Evolutionary conservation across 2,888 invertebrate genomes (phyloP).

Genomic region (Pseudococcus viburni): DNA sequence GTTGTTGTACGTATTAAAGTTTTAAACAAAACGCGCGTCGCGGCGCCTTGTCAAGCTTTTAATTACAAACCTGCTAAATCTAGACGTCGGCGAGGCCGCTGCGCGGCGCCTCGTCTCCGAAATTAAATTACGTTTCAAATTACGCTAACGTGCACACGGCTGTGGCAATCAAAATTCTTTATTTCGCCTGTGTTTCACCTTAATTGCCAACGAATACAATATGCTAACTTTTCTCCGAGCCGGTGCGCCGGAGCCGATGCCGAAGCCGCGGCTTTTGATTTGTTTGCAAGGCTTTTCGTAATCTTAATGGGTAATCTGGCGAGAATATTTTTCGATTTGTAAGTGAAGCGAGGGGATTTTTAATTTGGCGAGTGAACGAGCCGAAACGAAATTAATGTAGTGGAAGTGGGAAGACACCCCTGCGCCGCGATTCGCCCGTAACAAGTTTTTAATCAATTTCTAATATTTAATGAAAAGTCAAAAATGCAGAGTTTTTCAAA

Average conservation of each 20-base stretch:
- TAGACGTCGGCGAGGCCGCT: not conserved
- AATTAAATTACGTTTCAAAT: constrained; percentile 49
- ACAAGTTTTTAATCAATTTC: too few relatives aligned
- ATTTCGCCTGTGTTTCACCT: not conserved
- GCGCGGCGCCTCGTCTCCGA: not conserved
- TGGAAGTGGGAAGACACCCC: too few relatives aligned
- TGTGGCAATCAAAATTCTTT: constrained; percentile 30
- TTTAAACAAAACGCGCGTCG: constrained; percentile 26
- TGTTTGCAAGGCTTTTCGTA: not conserved
- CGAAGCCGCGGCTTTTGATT: not conserved
- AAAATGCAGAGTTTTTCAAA: too few relatives aligned
- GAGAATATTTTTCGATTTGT: not conserved
- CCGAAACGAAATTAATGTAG: not conserved
- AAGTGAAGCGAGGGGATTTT: not conserved
- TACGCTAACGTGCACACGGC: constrained; percentile 11
- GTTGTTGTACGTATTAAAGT: constrained; percentile 4
- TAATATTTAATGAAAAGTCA: too few relatives aligned
- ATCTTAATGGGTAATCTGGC: not conserved
- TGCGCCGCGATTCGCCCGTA: too few relatives aligned
- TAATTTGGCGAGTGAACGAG: not conserved
- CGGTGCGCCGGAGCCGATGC: not conserved
- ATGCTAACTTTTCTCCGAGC: not conserved
- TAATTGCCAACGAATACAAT: constrained; percentile 16
- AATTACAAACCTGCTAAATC: constrained; percentile 28
- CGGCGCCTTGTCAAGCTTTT: constrained; percentile 18